phyloP scores from a whole-genome alignment of 2,888 invertebrate genomes.

The Argynnis bischoffii region DNA sequence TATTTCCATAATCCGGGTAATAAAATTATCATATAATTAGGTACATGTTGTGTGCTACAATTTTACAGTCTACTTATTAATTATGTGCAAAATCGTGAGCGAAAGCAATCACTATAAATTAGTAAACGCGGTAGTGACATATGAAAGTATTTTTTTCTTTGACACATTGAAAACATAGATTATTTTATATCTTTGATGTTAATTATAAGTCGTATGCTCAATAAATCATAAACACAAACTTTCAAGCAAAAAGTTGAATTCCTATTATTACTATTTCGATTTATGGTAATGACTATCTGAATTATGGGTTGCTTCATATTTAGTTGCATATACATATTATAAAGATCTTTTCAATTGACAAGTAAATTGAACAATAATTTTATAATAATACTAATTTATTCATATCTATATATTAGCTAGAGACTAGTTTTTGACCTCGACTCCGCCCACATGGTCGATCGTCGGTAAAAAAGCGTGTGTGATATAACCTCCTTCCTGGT shows the following conservation, averaged over 20 bases:
- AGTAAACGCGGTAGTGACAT: slow-evolving; percentile 21
- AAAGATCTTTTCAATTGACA: neutral
- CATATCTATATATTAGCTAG: no score
- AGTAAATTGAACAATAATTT: no score
- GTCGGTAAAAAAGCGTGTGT: no score
- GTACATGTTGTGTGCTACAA: neutral
- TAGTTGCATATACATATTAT: slow-evolving; percentile 1
- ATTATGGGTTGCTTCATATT: slow-evolving; percentile 5
- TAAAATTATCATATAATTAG: neutral
- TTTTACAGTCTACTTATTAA: neutral
- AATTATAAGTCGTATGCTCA: slow-evolving; percentile 5
- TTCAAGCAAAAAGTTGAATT: slow-evolving; percentile 22
- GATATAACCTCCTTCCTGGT: no score
- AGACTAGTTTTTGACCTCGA: no score
- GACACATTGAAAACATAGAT: neutral
- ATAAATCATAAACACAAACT: slow-evolving; percentile 18
- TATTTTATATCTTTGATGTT: slow-evolving; percentile 5
- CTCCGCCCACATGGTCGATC: no score
- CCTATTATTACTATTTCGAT: slow-evolving; percentile 14
- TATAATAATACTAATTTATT: no score
- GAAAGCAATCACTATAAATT: slow-evolving; percentile 21
- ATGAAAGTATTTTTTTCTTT: slow-evolving; percentile 19
- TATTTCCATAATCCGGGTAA: no score
- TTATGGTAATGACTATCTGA: slow-evolving; percentile 7
- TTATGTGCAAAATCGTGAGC: slow-evolving; percentile 4